These are phyloP conservation scores for Eremophila alpestris DNA, from an alignment of 2,797 vertebrate species.

Conservation along the genomic window DNA sequence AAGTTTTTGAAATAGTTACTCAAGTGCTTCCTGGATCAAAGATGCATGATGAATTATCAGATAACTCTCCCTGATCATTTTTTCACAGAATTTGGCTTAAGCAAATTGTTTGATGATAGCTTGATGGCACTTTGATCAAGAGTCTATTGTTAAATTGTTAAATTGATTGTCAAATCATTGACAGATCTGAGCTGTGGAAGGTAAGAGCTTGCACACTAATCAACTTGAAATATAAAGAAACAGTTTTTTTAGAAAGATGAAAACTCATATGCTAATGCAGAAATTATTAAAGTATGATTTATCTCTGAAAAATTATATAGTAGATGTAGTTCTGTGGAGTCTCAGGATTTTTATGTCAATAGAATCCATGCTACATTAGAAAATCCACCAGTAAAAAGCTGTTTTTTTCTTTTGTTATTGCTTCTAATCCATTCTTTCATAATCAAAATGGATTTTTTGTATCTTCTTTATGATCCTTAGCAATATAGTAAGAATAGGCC, in stretches of 20 bases:
- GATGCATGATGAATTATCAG: background rate
- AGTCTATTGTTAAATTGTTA: background rate
- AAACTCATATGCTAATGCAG: background rate
- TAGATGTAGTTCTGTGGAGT: background rate
- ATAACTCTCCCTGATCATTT: background rate
- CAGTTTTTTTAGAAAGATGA: background rate
- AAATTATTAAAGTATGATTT: background rate
- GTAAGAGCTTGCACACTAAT: background rate
- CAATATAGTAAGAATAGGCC: background rate
- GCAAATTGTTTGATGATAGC: background rate
- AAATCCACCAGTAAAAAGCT: background rate
- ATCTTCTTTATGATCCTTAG: background rate
- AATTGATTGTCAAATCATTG: background rate
- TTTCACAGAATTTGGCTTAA: background rate
- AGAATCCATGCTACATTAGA: background rate
- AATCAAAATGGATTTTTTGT: background rate
- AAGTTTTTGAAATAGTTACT: background rate
- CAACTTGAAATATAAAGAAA: background rate
- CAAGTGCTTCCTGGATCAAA: background rate
- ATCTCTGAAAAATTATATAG: background rate
- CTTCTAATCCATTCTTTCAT: background rate
- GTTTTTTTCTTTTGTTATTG: background rate
- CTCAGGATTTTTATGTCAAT: background rate
- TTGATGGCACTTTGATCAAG: background rate
- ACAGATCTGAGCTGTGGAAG: background rate